Evolutionary conservation across 2,113 vertebrate genomes (phyloP).

Genomic region (Cheilinus undulatus): DNA sequence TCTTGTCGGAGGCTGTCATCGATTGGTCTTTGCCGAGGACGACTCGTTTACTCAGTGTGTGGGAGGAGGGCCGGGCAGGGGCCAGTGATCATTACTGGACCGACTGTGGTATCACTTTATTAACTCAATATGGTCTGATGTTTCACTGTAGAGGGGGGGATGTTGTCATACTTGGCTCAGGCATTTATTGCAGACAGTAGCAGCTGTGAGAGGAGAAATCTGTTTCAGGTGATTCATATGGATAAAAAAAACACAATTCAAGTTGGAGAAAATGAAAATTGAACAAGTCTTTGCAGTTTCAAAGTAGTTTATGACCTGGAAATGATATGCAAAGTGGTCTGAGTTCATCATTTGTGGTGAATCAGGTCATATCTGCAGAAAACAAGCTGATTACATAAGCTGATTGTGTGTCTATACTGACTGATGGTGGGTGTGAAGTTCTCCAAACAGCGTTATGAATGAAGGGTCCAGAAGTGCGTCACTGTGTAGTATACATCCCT

Average conservation of each 20-base stretch:
- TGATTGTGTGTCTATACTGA: conserved; percentile 5
- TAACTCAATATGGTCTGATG: conserved; percentile 60
- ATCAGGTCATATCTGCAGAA: conserved; percentile 12
- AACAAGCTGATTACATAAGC: conserved; percentile 23
- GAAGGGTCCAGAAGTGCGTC: conserved; percentile 59
- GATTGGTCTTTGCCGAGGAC: conserved; percentile 64
- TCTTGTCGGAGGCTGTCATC: conserved; percentile 68
- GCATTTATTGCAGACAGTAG: conserved; percentile 5
- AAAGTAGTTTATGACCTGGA: not conserved
- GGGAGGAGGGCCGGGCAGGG: conserved; percentile 58
- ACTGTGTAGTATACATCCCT: conserved; percentile 76
- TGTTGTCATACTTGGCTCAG: conserved; percentile 5
- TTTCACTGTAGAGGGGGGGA: conserved; percentile 11
- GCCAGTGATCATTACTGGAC: conserved; percentile 56
- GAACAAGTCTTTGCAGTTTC: not conserved
- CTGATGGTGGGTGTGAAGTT: conserved; percentile 31
- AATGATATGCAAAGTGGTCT: not conserved
- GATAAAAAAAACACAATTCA: not conserved
- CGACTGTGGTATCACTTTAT: conserved; percentile 66
- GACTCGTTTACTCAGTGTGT: conserved; percentile 69
- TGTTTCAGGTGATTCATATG: conserved; percentile 3
- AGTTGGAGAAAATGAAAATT: not conserved
- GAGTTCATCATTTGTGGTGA: conserved; percentile 14
- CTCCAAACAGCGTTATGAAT: conserved; percentile 69
- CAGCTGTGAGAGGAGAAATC: conserved; percentile 2